Evolutionary conservation across 2,888 invertebrate genomes (phyloP), one percentile per base, ranked within the genome.

Genomic region (Cheilosia impressa): DNA sequence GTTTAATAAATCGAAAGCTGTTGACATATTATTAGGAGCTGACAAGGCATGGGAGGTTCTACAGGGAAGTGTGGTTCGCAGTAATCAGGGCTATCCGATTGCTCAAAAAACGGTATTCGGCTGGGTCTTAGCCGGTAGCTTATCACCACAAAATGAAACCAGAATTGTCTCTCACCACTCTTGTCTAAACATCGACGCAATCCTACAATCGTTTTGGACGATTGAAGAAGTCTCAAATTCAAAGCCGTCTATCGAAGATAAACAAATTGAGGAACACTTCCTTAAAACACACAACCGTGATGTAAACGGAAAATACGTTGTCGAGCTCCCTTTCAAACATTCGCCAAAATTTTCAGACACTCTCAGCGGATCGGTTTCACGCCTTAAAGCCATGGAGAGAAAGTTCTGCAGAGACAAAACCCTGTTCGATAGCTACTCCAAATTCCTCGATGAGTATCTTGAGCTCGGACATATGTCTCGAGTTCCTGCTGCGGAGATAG

Each of bases 401-500:
- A 38, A 2, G 6, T 43, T 58, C 58, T 19, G 5, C 13, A 58
- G 27, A 19, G 22, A 58, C 22, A 38, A 58, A 22, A 41, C 9
- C 2, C 58, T 58, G 15, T 58, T 38, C 22, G 13, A 58, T 19
- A 5, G 10, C 9, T 57, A 57, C n/a, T 57, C 57, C 38, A 17
- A 57, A 10, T 38, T 58, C 15, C 41, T 22, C 41, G 15, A 43
- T 10, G 58, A 58, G n/a, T 38, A 58, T 41, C 38, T 58, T 19
- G 7, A 34, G 15, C 38, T 58, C 9, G 34, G 58, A 10, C 38
- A 58, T 22, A 58, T 38, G 38, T 19, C 34, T 13, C 27, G 13
- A 58, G 38, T 58, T 17, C 58, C 34, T 10, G 13, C 38, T 38
- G n/a, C 58, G 6, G 58, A 58, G n/a, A 58, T 58, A 34, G 34